Base-by-base conservation (phyloP, 2,113 vertebrate species). In the Daubentonia madagascariensis region DNA sequence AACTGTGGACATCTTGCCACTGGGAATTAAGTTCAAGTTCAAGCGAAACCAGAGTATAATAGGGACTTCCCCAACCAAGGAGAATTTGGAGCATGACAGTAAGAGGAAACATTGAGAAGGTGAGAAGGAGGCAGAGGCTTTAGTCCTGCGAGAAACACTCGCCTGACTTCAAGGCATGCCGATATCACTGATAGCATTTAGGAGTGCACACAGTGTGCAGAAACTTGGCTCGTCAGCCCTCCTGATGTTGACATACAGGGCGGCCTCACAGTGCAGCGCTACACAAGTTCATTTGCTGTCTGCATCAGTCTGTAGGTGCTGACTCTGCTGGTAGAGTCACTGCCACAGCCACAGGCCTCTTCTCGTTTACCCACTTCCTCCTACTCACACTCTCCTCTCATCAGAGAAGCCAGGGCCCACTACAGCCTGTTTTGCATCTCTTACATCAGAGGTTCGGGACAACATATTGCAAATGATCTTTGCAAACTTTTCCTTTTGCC, bases 341-440 rank as follows among this genome's bases (percentile, higher is more conserved):
- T 40, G 9, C 86, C 25, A 2, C 93, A 92, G 96, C 72, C 94
- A 22, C 67, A 1, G 30, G 86, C 93, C 90, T 59, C 96, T 68
- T 80, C 72, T 61, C 5, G 5, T 11, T 4, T 57, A 50, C 86
- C 97, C 92, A 96, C 97, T 95, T 98, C 97, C 95, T 97, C 91
- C 79, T 83, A 48, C 35, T 65, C 79, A 45, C 0, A 0, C 32
- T 3, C 76, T 84, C 52, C 84, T 68, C 90, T 70, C 54, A 63
- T 6, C 88, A 37, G 70, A 87, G 89, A 52, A 40, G 45, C 43
- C 30, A 4, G 45, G 63, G 59, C 50, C 80, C 16, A 10, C 35
- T n/a, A 14, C 54, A 43, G 72, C n/a, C 89, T 35, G 68, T 81
- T 93, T 91, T 68, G 40, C 50, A 48, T 85, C 88, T 89, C 86